Evolutionary conservation across 2,888 invertebrate genomes (phyloP), one percentile per base, ranked within the genome.

Genomic region (Melieria crassipennis): DNA sequence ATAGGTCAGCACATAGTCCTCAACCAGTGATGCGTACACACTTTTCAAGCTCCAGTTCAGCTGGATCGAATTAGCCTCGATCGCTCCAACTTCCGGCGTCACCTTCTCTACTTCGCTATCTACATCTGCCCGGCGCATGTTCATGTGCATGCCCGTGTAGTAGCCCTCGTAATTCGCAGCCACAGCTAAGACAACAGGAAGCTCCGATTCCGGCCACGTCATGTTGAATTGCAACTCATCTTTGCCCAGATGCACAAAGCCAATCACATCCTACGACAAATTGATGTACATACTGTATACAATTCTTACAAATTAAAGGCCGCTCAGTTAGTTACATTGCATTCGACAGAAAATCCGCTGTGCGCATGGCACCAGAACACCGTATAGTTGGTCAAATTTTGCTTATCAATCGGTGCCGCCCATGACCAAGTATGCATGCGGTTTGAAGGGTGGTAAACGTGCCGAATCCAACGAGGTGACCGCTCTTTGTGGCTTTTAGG

Each of bases 131-230:
- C 80, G 78, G 64, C 95, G 95, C 63, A 90, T 89, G 7, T 94
- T 93, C 94, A 94, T 95, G 7, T 91, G 89, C 92, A 95, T 93
- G 1, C 94, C 94, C 83, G 94, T 94, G 73, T 88, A 88, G 91
- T 81, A 94, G 13, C 85, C 85, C 0, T 87, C 86, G 50, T 90
- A 90, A 81, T 94, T 94, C 1, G 93, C 93, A 4, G 94, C 91
- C 76, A 95, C 92, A 2, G 94, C 94, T 87, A 94, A 94, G 74
- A 81, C 82, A 6, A 82, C 79, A 92, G 93, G 81, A 91, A 77
- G 74, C 93, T 81, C 93, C 93, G 75, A 89, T 85, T 80, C 64
- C 85, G 87, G 80, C 85, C 88, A 87, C 80, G 88, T 85, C 84
- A 88, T 82, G 78, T 86, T 79, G 57, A 77, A 78, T 16, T 75